Conservation (phyloP, 2,113 vertebrate species). For the Amblyornis subalaris region DNA sequence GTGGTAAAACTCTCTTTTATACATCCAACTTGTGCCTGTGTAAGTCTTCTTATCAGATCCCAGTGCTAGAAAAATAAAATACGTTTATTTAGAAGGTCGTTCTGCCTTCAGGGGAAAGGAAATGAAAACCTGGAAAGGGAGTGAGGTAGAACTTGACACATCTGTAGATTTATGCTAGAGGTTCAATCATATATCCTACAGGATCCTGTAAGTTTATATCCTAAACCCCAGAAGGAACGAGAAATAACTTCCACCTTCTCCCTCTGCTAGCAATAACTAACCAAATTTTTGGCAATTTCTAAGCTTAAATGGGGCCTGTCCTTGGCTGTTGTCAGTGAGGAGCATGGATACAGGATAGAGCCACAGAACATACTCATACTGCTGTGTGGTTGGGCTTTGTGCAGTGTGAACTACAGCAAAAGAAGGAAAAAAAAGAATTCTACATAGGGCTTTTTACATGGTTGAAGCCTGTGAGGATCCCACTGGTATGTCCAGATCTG, state of each 20-base stretch:
- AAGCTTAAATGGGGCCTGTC: neutral
- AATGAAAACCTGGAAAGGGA: neutral
- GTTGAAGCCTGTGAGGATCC: neutral
- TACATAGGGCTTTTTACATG: neutral
- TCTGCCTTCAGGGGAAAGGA: neutral
- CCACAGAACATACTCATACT: neutral
- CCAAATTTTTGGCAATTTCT: neutral
- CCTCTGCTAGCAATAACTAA: neutral
- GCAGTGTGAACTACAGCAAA: neutral
- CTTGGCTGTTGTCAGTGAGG: neutral
- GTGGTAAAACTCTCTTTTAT: neutral
- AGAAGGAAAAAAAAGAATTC: neutral
- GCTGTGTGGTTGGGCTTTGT: neutral
- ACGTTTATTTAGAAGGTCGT: neutral
- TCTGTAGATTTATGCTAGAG: neutral
- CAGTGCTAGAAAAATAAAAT: conserved; percentile 8
- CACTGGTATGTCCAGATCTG: neutral
- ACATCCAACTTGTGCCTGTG: neutral
- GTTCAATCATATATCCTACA: neutral
- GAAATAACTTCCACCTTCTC: neutral
- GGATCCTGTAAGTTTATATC: neutral
- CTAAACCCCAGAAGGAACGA: neutral
- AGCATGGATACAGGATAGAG: neutral
- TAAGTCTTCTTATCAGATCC: neutral
- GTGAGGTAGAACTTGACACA: neutral